Conservation (phyloP, 2,888 invertebrate genomes). For the Melanotus villosus region DNA sequence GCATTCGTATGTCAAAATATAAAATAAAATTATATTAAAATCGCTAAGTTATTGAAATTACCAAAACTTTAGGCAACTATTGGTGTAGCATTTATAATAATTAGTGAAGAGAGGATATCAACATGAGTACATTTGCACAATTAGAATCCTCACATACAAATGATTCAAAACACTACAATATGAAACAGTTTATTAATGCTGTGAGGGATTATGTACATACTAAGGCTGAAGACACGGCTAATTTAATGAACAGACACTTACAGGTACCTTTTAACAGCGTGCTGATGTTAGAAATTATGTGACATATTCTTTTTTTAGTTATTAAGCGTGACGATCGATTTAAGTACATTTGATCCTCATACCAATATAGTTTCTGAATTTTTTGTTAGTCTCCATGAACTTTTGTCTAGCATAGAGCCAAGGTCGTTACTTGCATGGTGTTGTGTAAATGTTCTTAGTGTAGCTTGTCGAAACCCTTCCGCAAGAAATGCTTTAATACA, state of each 20-base stretch:
- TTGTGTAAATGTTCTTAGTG: conserved; percentile 76
- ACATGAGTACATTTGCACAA: conserved; percentile 5
- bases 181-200: conserved; percentile 72
- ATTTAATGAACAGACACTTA: conserved; percentile 71
- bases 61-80: no score
- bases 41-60: no score
- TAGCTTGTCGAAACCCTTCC: conserved; percentile 75
- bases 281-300: no score
- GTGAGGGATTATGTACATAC: conserved; percentile 71
- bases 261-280: conserved; percentile 50
- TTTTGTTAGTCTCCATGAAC: conserved; percentile 77
- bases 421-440: conserved; percentile 76
- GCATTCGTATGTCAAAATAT: no score
- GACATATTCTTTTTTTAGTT: conserved; percentile 73
- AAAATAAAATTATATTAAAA: no score
- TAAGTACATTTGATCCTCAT: conserved; percentile 78
- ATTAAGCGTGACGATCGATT: conserved; percentile 75
- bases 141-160: not conserved
- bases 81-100: no score
- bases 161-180: conserved; percentile 57
- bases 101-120: not conserved
- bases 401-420: conserved; percentile 73
- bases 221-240: conserved; percentile 70
- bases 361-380: conserved; percentile 76
- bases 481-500: conserved; percentile 77